A percentile compares a stretch with the other conserved stretches of the same genome.
These are phyloP conservation scores for Lepidocyrtinus sp. DNA, from an alignment of 2,888 invertebrate species.

Conservation along the genomic window DNA sequence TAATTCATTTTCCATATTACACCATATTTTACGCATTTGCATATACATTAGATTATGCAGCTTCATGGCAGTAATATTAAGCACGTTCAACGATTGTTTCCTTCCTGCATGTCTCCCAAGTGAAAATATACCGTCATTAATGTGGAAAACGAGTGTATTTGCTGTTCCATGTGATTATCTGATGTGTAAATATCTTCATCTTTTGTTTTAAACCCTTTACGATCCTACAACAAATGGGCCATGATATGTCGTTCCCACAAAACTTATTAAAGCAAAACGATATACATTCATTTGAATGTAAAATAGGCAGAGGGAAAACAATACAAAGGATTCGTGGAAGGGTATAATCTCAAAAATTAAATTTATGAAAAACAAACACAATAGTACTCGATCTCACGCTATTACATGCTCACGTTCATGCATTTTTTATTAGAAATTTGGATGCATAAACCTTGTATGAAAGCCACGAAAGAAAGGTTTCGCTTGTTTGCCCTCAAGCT, in stretches of 20 bases:
- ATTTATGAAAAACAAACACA: neutral
- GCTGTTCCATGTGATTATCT: slow-evolving; percentile 51
- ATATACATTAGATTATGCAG: too few species aligned
- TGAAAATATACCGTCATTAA: neutral
- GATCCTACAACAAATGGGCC: slow-evolving; percentile 32
- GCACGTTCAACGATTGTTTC: slow-evolving; percentile 8
- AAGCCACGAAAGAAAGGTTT: too few species aligned
- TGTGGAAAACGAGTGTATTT: slow-evolving; percentile 21
- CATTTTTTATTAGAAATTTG: neutral
- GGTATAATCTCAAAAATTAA: neutral
- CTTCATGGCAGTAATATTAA: neutral
- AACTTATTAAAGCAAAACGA: neutral
- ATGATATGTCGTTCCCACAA: neutral
- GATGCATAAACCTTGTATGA: too few species aligned
- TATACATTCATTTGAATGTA: neutral
- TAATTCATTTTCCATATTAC: too few species aligned
- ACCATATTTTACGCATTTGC: neutral
- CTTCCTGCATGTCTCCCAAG: neutral
- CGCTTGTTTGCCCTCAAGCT: too few species aligned
- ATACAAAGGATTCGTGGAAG: neutral
- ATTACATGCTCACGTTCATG: neutral
- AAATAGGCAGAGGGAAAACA: neutral
- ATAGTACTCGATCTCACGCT: neutral
- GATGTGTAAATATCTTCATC: slow-evolving; percentile 35
- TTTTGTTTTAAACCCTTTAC: slow-evolving; percentile 28